Evolutionary conservation across 1,140 invertebrate genomes (phyloP).

Genomic region (Cyclargus thomasi): DNA sequence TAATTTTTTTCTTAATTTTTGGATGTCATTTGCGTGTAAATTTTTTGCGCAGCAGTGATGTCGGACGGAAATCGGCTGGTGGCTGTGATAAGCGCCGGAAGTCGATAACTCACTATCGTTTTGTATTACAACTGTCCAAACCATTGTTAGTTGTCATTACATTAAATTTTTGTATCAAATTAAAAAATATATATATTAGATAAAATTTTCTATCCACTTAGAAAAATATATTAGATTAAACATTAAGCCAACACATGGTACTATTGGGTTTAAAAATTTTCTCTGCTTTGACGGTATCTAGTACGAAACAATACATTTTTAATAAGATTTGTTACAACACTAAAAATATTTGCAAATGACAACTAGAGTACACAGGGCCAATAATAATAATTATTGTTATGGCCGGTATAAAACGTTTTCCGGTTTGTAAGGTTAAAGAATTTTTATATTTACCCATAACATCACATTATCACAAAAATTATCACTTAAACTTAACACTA

Average conservation of each 20-base stretch:
- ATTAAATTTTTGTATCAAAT: not conserved
- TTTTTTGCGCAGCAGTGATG: constrained; percentile 14
- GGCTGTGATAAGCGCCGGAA: constrained; percentile 45
- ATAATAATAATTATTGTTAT: no score
- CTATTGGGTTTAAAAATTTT: no score
- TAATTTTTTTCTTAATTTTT: not conserved
- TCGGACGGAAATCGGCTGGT: constrained; percentile 30
- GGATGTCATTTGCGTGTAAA: constrained; percentile 20
- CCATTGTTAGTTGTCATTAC: constrained; percentile 15
- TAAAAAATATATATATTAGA: no score
- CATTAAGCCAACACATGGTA: no score
- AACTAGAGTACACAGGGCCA: no score
- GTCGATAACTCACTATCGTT: constrained; percentile 39
- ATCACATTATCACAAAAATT: constrained; percentile 13
- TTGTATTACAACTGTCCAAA: constrained; percentile 16
- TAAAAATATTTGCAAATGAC: no score
- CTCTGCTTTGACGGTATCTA: no score
- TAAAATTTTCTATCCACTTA: no score
- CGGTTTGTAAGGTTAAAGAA: not conserved
- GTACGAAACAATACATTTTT: no score
- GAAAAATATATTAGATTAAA: no score
- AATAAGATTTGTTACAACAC: no score
- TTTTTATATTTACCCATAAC: constrained; percentile 20
- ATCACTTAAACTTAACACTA: constrained; percentile 15
- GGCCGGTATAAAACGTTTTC: no score